These are phyloP conservation scores for Myodes glareolus DNA, from an alignment of 2,113 vertebrate genomes.

Conservation along the genomic window DNA sequence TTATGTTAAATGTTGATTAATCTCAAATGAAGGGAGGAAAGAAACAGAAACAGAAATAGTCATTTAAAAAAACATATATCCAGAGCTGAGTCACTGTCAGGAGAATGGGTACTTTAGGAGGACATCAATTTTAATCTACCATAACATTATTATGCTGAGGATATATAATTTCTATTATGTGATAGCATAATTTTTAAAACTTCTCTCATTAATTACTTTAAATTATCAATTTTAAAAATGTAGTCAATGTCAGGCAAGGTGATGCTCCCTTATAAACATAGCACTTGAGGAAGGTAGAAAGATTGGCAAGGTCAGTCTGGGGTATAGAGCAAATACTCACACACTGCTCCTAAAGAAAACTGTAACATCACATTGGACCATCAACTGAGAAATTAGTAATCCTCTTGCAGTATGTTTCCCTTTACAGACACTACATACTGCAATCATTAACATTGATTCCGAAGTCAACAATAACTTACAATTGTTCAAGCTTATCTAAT, in stretches of 20 bases:
- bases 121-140: neutral
- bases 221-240: neutral
- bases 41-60: conserved; percentile 6
- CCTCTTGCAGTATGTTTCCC: neutral
- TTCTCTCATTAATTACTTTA: conserved; percentile 3
- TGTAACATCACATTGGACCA: neutral
- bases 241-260: neutral
- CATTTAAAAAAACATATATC: neutral
- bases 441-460: neutral
- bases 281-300: neutral
- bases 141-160: neutral
- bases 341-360: neutral
- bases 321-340: neutral
- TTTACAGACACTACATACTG: conserved; percentile 2
- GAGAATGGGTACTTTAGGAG: neutral
- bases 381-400: neutral
- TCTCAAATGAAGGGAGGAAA: neutral
- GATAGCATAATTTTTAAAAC: conserved; percentile 36
- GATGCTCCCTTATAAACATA: neutral
- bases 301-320: neutral
- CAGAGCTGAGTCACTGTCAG: neutral
- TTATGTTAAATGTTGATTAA: neutral
- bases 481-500: neutral
- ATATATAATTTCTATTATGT: conserved; percentile 45
- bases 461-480: neutral